Percentiles rank a stretch among this genome's conserved stretches.
Evolutionary conservation across 2,113 vertebrate genomes (phyloP).

Genomic region (Aspiorhynchus laticeps): DNA sequence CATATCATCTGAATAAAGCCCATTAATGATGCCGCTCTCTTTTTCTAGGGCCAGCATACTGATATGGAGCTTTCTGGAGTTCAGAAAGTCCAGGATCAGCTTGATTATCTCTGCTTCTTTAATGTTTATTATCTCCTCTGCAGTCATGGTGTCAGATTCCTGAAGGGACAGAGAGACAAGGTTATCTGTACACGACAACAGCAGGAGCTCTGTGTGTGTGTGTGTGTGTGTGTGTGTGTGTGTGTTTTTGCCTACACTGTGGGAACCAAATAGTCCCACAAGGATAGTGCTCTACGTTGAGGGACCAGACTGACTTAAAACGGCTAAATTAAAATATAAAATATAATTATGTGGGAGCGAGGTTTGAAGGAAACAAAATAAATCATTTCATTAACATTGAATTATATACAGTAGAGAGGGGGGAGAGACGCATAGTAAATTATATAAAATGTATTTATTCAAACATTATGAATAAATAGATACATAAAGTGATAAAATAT

Average conservation of each 20-base stretch:
- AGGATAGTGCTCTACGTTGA: no score
- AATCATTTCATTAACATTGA: no score
- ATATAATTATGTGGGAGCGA: neutral
- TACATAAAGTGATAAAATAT: neutral
- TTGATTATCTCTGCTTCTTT: constrained; percentile 98
- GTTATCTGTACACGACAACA: neutral
- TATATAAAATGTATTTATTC: no score
- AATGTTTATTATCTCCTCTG: constrained; percentile 94
- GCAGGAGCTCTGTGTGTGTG: neutral
- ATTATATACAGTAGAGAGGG: no score
- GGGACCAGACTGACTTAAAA: neutral
- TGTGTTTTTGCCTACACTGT: no score
- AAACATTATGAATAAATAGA: no score
- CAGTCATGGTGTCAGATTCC: constrained; percentile 87
- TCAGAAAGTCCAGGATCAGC: constrained; percentile 94
- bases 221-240: neutral
- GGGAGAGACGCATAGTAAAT: no score
- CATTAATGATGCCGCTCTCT: constrained; percentile 97
- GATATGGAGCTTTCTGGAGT: constrained; percentile 94
- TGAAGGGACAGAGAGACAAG: constrained; percentile 37
- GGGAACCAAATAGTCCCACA: no score
- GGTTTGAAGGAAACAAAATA: neutral
- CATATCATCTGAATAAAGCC: constrained; percentile 96
- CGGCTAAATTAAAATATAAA: neutral
- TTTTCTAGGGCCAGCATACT: constrained; percentile 86